phyloP scores from a whole-genome alignment of 1,140 invertebrate genomes.

The Pachypeltis micranthus region DNA sequence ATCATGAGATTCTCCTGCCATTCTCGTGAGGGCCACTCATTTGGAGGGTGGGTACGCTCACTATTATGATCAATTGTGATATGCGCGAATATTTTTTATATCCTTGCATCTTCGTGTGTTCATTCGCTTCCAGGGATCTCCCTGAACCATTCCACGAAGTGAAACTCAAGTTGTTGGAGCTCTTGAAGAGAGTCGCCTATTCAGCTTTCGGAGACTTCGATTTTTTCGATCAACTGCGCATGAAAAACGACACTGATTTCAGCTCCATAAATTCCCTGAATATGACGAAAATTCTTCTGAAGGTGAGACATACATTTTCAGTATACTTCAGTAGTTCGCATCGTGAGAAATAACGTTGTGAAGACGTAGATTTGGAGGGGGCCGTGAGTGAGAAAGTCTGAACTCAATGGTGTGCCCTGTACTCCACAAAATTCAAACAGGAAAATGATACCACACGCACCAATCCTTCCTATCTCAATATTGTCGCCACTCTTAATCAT shows the following conservation, averaged over 20 bases:
- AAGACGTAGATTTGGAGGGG: too few relatives aligned
- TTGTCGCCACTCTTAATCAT: neutral
- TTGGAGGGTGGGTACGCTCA: neutral
- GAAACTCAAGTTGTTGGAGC: slow-evolving; percentile 9
- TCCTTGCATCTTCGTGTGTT: neutral
- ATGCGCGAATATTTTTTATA: neutral
- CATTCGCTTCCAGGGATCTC: slow-evolving; percentile 9
- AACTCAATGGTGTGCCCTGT: too few relatives aligned
- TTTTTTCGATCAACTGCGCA: slow-evolving; percentile 19
- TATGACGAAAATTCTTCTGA: slow-evolving; percentile 20
- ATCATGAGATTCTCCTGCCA: too few relatives aligned
- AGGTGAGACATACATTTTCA: slow-evolving; percentile 21
- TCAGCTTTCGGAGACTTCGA: slow-evolving; percentile 28
- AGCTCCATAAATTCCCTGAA: slow-evolving; percentile 22
- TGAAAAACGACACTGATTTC: slow-evolving; percentile 11
- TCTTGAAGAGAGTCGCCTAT: slow-evolving; percentile 23
- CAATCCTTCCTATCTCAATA: too few relatives aligned
- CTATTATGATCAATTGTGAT: neutral
- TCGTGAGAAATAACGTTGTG: neutral
- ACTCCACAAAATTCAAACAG: too few relatives aligned
- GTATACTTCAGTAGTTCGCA: neutral
- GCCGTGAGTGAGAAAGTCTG: too few relatives aligned
- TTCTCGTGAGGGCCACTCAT: neutral
- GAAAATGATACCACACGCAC: too few relatives aligned
- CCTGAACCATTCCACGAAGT: slow-evolving; percentile 10